phyloP scores from a whole-genome alignment of 2,888 invertebrate species.

The Lasiommata megera region DNA sequence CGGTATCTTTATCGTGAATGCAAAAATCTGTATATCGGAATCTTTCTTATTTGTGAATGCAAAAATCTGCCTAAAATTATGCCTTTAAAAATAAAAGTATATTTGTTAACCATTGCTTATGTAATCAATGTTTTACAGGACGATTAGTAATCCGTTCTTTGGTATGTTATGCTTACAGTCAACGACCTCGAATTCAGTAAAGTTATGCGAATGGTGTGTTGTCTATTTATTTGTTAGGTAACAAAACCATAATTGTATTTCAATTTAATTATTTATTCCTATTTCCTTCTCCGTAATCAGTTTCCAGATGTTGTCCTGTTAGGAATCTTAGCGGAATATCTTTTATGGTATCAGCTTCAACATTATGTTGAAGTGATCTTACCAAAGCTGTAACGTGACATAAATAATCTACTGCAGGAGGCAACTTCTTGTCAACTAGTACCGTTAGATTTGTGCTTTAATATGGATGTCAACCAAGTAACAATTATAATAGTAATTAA shows the following conservation, averaged over 20 bases:
- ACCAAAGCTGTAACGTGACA: constrained; percentile 1
- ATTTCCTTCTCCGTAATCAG: neutral
- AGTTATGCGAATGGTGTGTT: constrained; percentile 63
- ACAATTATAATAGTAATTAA: neutral
- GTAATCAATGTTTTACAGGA: constrained; percentile 23
- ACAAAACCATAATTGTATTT: constrained; percentile 35
- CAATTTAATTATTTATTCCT: constrained; percentile 1
- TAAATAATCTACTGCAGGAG: neutral
- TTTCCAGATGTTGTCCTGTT: neutral
- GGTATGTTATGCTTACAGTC: constrained; percentile 51
- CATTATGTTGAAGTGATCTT: neutral
- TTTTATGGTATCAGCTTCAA: neutral
- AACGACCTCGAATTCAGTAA: constrained; percentile 55
- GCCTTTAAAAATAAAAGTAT: constrained; percentile 14
- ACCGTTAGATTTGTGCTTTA: neutral
- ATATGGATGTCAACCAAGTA: neutral
- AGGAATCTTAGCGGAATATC: neutral
- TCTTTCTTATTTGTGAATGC: constrained; percentile 1
- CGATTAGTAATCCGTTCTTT: constrained; percentile 29
- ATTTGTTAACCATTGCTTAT: constrained; percentile 19
- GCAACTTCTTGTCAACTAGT: neutral
- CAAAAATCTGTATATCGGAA: neutral
- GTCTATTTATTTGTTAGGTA: constrained; percentile 56
- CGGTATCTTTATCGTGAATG: neutral
- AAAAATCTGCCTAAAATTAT: constrained; percentile 1